Evolutionary conservation across 1,140 invertebrate genomes (phyloP), one percentile per base, ranked within the genome.

Genomic region (Acromyrmex charruanus): DNA sequence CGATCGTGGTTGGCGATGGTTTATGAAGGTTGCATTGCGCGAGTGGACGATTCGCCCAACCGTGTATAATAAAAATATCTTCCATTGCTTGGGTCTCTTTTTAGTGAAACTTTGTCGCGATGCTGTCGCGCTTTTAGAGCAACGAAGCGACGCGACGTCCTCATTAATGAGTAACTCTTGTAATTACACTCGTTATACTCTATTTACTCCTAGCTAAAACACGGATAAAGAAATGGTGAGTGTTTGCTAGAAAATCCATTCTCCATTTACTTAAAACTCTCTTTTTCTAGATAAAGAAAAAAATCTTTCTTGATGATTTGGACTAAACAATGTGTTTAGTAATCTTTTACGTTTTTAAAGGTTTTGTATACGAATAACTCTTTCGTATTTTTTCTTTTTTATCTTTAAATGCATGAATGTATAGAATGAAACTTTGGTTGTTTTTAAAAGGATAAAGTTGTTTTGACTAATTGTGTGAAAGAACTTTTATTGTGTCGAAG

Each of bases 1-100:
- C 49, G 44, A 80, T 53, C 35, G 25, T 14, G 25, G 16, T 16
- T 44, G 55, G 25, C 10, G 39, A 74, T 63, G 58, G 69, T 84
- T 84, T 84, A 84, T 75, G 69, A 84, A 49, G 80, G 80, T 75
- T 61, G 16, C 55, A 75, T 51, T 44, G 55, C 39, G 18, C 25
- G 68, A 18, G 16, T 12, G 18, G 49, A 14, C 28, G 39, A 55
- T 61, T 74, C 55, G 53, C 28, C n/a, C 25, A 16, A 74, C 39
- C 28, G 69, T 44, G 25, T 3, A 21, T 74, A 44, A 44, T 44
- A 74, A 82, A 82, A 61, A 74, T 84, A 61, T 71, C 35, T 61
- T 74, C 25, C 28, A 18, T 31, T 6, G 25, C 58, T 31, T n/a
- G 21, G 14, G 28, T 51, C n/a, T 5, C 25, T 63, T 61, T 63